Evolutionary conservation across 2,888 invertebrate genomes (phyloP).

Genomic region (Tinea trinotella): DNA sequence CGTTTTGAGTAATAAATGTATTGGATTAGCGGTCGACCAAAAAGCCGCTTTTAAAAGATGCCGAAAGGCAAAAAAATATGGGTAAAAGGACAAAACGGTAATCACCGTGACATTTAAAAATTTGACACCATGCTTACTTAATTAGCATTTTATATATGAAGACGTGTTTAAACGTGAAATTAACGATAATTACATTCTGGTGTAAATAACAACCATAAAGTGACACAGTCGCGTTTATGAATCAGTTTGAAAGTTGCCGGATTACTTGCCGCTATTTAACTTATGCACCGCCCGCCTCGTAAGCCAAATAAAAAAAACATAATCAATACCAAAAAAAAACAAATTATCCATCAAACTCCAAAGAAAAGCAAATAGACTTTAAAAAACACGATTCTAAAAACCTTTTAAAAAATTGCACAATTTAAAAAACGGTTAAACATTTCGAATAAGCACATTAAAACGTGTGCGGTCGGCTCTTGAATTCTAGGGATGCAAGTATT

Average conservation of each 20-base stretch:
- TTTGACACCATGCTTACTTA: not conserved
- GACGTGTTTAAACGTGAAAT: too few species aligned
- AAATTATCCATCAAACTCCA: too few species aligned
- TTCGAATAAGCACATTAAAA: constrained; percentile 37
- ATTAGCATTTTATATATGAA: too few species aligned
- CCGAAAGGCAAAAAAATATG: not conserved
- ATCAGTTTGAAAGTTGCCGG: too few species aligned
- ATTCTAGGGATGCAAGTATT: constrained; percentile 23
- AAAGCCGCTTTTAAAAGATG: not conserved
- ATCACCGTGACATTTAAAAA: not conserved
- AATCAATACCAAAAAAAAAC: not conserved
- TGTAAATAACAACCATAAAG: too few species aligned
- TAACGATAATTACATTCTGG: too few species aligned
- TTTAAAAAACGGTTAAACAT: constrained; percentile 21
- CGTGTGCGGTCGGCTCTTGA: constrained; percentile 22
- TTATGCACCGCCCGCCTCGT: too few species aligned
- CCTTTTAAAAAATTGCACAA: constrained; percentile 1
- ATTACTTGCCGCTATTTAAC: too few species aligned
- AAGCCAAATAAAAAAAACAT: not conserved
- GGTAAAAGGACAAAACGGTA: not conserved
- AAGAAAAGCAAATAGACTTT: not conserved
- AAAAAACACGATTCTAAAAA: not conserved
- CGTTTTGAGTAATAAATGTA: too few species aligned
- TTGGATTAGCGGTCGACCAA: not conserved
- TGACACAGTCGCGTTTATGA: too few species aligned